phyloP scores from a whole-genome alignment of 2,113 vertebrate genomes.

The Ailurus styani region DNA sequence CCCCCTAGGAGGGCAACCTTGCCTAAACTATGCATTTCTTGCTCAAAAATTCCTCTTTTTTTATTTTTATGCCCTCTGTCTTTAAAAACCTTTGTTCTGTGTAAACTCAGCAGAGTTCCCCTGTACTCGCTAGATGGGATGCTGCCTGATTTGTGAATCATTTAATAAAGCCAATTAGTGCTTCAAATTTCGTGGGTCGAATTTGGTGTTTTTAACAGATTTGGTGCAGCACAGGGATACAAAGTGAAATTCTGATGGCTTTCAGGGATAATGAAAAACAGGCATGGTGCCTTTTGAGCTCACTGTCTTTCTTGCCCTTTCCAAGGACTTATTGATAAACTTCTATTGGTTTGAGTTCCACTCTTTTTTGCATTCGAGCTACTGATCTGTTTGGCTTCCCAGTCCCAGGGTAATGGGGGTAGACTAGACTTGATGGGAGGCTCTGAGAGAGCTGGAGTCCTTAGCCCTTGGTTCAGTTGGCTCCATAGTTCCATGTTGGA shows the following conservation, averaged over 20 bases:
- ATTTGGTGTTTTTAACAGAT: not conserved
- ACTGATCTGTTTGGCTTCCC: not conserved
- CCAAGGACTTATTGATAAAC: not conserved
- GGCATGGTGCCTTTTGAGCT: not conserved
- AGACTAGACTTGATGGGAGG: not conserved
- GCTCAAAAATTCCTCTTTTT: not conserved
- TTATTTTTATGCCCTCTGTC: not conserved
- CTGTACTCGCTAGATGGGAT: not conserved
- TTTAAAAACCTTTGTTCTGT: not conserved
- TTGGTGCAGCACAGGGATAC: not conserved
- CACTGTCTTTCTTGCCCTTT: not conserved
- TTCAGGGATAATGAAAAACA: not conserved
- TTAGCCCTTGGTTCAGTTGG: not conserved
- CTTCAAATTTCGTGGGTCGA: not conserved
- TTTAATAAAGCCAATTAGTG: not conserved
- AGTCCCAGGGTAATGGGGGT: too few species aligned
- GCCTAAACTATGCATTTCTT: not conserved
- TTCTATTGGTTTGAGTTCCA: not conserved
- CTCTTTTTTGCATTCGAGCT: not conserved
- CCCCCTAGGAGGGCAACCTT: not conserved
- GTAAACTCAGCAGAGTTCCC: not conserved
- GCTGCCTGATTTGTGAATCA: not conserved
- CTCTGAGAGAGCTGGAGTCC: not conserved
- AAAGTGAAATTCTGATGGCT: not conserved
- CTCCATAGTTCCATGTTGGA: not conserved